phyloP scores from a whole-genome alignment of 2,113 vertebrate genomes.

The Nothoprocta pentlandii region DNA sequence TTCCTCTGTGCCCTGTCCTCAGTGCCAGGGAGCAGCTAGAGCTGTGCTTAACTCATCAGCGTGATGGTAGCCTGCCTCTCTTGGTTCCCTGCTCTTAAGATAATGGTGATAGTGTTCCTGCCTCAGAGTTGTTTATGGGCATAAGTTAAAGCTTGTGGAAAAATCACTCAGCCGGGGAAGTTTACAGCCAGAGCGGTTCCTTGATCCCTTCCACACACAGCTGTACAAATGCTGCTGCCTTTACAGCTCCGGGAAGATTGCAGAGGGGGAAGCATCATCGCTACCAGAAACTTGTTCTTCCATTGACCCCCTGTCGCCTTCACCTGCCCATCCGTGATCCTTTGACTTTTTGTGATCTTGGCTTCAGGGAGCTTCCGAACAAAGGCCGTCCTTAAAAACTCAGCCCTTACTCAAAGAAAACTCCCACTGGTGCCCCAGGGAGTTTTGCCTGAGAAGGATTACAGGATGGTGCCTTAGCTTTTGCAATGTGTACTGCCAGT shows the following conservation, averaged over 20 bases:
- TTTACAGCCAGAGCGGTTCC: not conserved
- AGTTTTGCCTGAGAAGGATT: slow-evolving; percentile 55
- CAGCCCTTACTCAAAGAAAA: slow-evolving; percentile 54
- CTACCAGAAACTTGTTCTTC: slow-evolving; percentile 28
- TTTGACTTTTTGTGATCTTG: not conserved
- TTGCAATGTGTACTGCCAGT: not conserved
- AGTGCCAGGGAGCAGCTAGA: not conserved
- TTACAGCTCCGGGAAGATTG: not conserved
- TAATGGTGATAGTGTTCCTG: not conserved
- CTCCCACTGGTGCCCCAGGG: slow-evolving; percentile 54
- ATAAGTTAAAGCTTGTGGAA: not conserved
- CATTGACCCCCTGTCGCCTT: slow-evolving; percentile 25
- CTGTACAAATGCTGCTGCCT: not conserved
- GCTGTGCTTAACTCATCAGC: not conserved
- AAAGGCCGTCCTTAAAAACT: slow-evolving; percentile 50
- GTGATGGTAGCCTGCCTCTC: not conserved
- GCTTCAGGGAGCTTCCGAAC: slow-evolving; percentile 44
- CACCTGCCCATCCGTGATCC: not conserved
- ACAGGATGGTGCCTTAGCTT: slow-evolving; percentile 30
- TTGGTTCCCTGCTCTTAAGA: not conserved
- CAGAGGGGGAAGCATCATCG: not conserved
- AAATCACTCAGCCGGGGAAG: not conserved
- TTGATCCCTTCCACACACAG: not conserved
- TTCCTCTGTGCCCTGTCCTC: not conserved
- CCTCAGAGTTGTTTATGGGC: not conserved